These are phyloP conservation scores for Beris morrisii DNA, from an alignment of 2,888 invertebrate genomes.

Conservation along the genomic window DNA sequence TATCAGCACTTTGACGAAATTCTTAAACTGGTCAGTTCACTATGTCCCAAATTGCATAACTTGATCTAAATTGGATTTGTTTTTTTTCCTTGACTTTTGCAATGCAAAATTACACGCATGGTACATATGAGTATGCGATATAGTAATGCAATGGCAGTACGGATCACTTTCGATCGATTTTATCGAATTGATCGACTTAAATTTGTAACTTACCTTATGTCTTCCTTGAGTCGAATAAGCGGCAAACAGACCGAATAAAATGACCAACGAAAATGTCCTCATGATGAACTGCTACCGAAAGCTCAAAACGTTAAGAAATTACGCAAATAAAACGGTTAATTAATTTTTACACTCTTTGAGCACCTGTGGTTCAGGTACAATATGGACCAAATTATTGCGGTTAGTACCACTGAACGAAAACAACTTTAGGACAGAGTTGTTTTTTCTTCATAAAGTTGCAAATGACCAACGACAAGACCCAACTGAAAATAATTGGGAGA, in stretches of 20 bases:
- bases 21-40: constrained; percentile 6
- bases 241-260: constrained; percentile 26
- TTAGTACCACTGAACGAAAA: too few relatives aligned
- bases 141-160: not conserved
- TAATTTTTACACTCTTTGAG: too few relatives aligned
- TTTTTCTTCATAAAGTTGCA: too few relatives aligned
- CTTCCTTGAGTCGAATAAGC: constrained; percentile 10
- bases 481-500: too few relatives aligned
- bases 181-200: not conserved
- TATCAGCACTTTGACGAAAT: not conserved
- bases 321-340: too few relatives aligned
- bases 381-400: too few relatives aligned
- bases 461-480: too few relatives aligned
- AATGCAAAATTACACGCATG: not conserved
- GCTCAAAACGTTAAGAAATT: not conserved
- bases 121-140: not conserved
- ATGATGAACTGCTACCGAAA: not conserved
- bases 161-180: not conserved
- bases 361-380: too few relatives aligned
- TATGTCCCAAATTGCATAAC: constrained; percentile 17
- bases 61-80: constrained; percentile 10
- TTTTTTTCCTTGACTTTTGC: constrained; percentile 12
- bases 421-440: too few relatives aligned
- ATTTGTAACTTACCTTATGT: constrained; percentile 6
- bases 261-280: constrained; percentile 9